Base-by-base conservation (phyloP, 1,140 invertebrate genomes). In the Parapsyche elsis region DNA sequence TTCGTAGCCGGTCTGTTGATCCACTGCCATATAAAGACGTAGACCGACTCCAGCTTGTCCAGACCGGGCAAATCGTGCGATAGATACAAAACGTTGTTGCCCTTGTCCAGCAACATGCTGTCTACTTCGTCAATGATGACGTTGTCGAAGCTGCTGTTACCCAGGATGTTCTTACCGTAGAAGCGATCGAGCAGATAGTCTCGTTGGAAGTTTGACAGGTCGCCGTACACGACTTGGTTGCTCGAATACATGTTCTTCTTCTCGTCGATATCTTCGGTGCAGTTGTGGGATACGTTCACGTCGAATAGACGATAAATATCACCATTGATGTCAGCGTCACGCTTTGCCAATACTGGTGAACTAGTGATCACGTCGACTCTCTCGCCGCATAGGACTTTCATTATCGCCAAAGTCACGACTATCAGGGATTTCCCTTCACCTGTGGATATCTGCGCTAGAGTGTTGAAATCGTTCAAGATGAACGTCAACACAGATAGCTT, bases 81-180 rank as follows among this genome's bases (percentile, higher is more conserved):
- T 71, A 88, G 80, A 70, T 86, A 86, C 0, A 86, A 78, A n/a
- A 87, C 84, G 71, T 86, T 85, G 19, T 84, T 84, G 1, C 85
- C 86, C 59, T 86, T 86, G 71, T 87, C 87, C 0, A 87, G 83
- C 19, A 87, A 75, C 86, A 87, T 86, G 30, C 85, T 87, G 59
- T 88, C 87, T 5, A 88, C 86, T 76, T 88, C 87, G 78, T 88
- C 87, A 9, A 88, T 76, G 9, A 87, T 85, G 0, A 86, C 79
- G 45, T 83, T 84, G 16, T 81, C 79, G 73, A 85, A 85, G 14
- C 74, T 79, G 49, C 84, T 83, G 61, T 84, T 81, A n/a, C 67
- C 67, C 23, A 71, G 16, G 49, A 83, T 84, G 16, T 84, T 85
- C 26, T 84, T 79, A 2, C 82, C 79, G 61, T 86, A 85, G 21